Conservation (phyloP, 2,113 vertebrate species). For the Sander lucioperca region DNA sequence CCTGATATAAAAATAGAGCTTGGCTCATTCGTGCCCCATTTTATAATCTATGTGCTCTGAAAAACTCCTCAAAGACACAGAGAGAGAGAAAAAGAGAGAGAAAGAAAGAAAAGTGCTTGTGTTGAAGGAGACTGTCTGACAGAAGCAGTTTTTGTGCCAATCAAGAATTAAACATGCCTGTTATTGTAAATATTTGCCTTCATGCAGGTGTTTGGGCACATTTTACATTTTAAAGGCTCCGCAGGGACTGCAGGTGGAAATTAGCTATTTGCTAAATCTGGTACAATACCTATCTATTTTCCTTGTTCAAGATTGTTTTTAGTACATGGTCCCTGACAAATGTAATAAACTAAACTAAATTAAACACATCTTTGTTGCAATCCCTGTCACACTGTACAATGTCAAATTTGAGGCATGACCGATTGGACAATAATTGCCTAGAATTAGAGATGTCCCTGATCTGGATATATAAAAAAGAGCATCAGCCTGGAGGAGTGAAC, state of each 20-base stretch:
- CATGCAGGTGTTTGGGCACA: constrained; percentile 8
- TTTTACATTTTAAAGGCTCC: background rate
- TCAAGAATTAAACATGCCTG: constrained; percentile 4
- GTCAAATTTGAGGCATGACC: background rate
- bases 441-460: background rate
- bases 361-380: background rate
- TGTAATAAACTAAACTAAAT: background rate
- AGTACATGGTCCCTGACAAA: background rate
- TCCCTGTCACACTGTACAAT: background rate
- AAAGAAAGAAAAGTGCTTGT: background rate
- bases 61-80: constrained; percentile 68
- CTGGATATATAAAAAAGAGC: background rate
- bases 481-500: too few species aligned
- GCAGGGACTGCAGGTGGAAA: background rate
- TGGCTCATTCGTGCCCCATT: constrained; percentile 77
- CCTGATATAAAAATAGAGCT: constrained; percentile 78
- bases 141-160: constrained; percentile 4
- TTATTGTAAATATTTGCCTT: constrained; percentile 18
- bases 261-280: background rate
- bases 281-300: too few species aligned
- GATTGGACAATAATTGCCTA: background rate
- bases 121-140: constrained; percentile 25
- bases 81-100: constrained; percentile 4
- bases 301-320: background rate
- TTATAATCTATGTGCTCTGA: constrained; percentile 76